Evolutionary conservation across 2,113 vertebrate genomes (phyloP).

Genomic region (Odocoileus virginianus): DNA sequence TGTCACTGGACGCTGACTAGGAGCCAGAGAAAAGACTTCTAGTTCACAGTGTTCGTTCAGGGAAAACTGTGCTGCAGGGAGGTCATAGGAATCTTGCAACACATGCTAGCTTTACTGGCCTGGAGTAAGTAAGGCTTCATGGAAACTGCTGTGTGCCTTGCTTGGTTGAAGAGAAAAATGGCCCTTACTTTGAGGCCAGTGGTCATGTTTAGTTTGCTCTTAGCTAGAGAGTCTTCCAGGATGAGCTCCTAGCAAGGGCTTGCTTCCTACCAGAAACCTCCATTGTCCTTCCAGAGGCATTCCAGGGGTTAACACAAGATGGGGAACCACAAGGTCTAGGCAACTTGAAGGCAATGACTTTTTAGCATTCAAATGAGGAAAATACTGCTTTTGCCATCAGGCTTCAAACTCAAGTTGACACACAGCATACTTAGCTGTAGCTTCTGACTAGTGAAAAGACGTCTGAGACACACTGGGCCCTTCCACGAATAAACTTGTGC

Average conservation of each 20-base stretch:
- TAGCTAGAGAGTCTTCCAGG: background rate
- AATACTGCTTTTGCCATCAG: background rate
- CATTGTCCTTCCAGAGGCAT: background rate
- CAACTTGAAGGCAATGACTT: background rate
- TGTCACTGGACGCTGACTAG: background rate
- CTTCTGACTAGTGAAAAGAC: background rate
- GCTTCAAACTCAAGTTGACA: background rate
- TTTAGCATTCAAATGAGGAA: background rate
- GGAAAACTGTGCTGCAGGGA: background rate
- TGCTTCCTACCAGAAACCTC: background rate
- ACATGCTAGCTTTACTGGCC: background rate
- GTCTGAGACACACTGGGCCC: background rate
- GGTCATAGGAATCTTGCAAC: background rate
- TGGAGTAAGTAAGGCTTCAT: background rate
- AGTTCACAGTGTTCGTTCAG: background rate
- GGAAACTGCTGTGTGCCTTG: background rate
- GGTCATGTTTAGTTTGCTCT: background rate
- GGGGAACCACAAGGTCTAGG: background rate
- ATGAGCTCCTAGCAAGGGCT: background rate
- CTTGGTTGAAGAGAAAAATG: background rate
- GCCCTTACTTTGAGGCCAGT: background rate
- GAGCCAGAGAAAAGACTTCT: background rate
- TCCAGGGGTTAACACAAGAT: background rate
- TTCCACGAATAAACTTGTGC: background rate
- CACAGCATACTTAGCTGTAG: background rate